Conservation (phyloP, 1,140 invertebrate genomes). For the Trichonephila clavata region DNA sequence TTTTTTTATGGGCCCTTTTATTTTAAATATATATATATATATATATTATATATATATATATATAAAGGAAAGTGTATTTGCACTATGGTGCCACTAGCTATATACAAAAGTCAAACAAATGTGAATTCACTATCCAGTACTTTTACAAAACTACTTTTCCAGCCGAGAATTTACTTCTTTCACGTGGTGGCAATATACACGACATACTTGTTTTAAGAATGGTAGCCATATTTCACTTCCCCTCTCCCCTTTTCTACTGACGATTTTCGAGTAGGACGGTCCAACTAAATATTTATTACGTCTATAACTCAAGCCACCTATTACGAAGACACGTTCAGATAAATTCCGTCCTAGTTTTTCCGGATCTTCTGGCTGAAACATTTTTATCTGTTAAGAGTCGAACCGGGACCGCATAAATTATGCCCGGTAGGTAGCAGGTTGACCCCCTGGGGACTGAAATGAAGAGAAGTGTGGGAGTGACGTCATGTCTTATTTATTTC, state of each 20-base stretch:
- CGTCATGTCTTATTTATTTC: conserved; percentile 43
- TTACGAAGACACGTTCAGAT: conserved; percentile 1
- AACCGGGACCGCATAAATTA: conserved; percentile 66
- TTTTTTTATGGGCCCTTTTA: no score
- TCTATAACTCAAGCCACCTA: conserved; percentile 53
- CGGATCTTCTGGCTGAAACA: conserved; percentile 22
- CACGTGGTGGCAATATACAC: conserved; percentile 8
- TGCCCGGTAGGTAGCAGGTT: conserved; percentile 31
- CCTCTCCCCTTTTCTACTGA: not conserved
- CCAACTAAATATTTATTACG: conserved; percentile 65
- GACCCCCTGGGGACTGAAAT: conserved; percentile 54
- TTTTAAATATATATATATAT: no score
- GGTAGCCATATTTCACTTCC: conserved; percentile 20
- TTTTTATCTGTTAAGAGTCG: conserved; percentile 73
- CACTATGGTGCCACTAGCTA: no score
- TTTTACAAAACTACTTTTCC: not conserved
- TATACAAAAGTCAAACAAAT: not conserved
- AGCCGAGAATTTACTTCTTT: conserved; percentile 7
- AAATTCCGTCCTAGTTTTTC: conserved; percentile 45
- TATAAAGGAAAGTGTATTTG: no score
- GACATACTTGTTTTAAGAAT: not conserved
- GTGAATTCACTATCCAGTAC: not conserved
- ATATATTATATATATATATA: no score
- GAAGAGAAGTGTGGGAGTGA: conserved; percentile 2
- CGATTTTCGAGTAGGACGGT: conserved; percentile 14